Evolutionary conservation across 2,797 vertebrate genomes (phyloP).

Genomic region (Arrhamphus sclerolepis): DNA sequence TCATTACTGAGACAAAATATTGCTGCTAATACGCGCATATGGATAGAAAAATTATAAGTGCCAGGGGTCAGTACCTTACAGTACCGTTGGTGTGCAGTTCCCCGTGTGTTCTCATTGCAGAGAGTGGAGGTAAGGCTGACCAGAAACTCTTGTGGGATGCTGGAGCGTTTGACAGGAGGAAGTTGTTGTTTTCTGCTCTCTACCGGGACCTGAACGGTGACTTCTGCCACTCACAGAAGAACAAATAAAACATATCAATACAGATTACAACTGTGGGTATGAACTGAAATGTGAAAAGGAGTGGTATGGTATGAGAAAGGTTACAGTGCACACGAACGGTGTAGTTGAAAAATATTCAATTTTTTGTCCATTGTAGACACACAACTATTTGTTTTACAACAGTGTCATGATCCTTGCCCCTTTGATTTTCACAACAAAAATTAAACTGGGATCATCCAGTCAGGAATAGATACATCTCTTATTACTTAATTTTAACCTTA

Average conservation of each 20-base stretch:
- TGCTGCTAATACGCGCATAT: too few relatives aligned
- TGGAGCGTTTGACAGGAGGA: slow-evolving; percentile 54
- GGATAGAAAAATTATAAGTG: not conserved
- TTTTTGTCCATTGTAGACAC: too few relatives aligned
- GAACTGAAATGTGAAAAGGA: not conserved
- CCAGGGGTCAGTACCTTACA: slow-evolving; percentile 51
- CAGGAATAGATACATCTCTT: too few relatives aligned
- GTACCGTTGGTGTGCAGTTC: slow-evolving; percentile 55
- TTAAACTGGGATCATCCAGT: too few relatives aligned
- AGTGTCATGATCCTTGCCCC: too few relatives aligned
- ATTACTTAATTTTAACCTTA: too few relatives aligned
- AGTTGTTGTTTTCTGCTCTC: slow-evolving; percentile 32
- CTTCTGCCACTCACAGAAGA: slow-evolving; percentile 34
- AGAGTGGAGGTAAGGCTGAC: slow-evolving; percentile 77
- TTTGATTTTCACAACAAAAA: too few relatives aligned
- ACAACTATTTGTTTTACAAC: too few relatives aligned
- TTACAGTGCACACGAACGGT: too few relatives aligned
- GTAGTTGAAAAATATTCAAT: too few relatives aligned
- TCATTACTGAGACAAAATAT: not conserved
- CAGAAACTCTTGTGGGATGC: slow-evolving; percentile 84
- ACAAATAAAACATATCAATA: not conserved
- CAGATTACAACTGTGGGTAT: not conserved
- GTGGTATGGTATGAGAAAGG: not conserved
- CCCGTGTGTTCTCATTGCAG: slow-evolving; percentile 54
- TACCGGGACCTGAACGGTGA: slow-evolving; percentile 38